phyloP scores from a whole-genome alignment of 1,140 invertebrate species.

The Bombus huntii region DNA sequence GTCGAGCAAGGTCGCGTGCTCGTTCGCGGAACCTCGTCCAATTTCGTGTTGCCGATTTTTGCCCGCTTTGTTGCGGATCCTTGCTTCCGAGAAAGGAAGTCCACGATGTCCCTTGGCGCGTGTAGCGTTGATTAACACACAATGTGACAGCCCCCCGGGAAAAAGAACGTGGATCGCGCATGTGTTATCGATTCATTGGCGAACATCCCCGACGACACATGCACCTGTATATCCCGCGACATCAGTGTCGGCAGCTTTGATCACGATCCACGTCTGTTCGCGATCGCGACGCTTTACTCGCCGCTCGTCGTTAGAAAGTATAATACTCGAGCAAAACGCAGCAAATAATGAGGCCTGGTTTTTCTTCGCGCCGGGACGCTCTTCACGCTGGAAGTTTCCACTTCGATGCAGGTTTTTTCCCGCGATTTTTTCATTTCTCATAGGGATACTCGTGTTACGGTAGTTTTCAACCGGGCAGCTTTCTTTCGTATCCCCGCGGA shows the following conservation, averaged over 20 bases:
- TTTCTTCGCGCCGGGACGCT: background rate
- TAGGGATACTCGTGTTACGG: background rate
- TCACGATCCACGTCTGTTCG: background rate
- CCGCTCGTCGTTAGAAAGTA: conserved; percentile 23
- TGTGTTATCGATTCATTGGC: conserved; percentile 46
- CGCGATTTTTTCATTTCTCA: background rate
- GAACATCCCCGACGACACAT: conserved; percentile 43
- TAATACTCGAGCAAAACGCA: conserved; percentile 31
- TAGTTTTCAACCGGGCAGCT: background rate
- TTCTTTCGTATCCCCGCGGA: background rate
- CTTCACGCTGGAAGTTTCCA: background rate
- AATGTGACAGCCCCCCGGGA: conserved; percentile 48
- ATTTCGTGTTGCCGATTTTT: conserved; percentile 32
- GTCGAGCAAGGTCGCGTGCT: conserved; percentile 41
- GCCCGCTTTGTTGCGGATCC: conserved; percentile 36
- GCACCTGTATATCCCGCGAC: conserved; percentile 32
- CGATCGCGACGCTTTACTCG: too few relatives aligned
- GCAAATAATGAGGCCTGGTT: conserved; percentile 11
- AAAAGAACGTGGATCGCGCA: conserved; percentile 46
- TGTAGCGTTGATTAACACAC: conserved; percentile 65
- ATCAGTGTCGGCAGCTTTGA: conserved; percentile 20
- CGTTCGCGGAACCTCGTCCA: conserved; percentile 30
- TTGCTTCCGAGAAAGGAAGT: conserved; percentile 49
- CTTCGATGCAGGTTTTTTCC: background rate
- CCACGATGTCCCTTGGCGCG: conserved; percentile 44